Evolutionary conservation across 2,888 invertebrate species (phyloP), one percentile per base, ranked within the genome.

Genomic region (Brachyptera putata): DNA sequence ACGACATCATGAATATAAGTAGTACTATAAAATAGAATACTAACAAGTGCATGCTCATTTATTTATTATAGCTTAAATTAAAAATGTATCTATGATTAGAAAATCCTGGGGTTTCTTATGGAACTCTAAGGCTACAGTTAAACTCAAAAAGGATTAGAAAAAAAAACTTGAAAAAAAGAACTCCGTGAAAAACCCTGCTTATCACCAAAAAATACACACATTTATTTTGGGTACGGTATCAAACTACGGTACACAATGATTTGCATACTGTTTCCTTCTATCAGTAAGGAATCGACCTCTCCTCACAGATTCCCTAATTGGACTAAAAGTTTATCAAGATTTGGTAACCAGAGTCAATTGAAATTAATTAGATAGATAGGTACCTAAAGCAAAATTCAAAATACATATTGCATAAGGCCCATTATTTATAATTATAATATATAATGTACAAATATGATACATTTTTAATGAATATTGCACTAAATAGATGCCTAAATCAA

Each of bases 381-480:
- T n/a, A n/a, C n/a, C n/a, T 60, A 60, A 62, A 62, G 57, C 59
- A 57, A 56, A 30, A 49, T 57, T 50, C 25, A 56, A n/a, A 18
- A 18, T 30, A 30, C 30, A 30, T 30, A 64, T 64, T 62, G 62
- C 64, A 62, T 64, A 64, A 64, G 62, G 62, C 62, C 60, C 58
- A 58, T 59, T 37, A 56, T 61, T 43, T 11, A n/a, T 43, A 43
- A 5, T 18, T 43, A 43, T 43, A 16, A 43, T 30, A 30, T 30
- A 30, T 5, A 30, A 5, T 30, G 30, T 11, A 30, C 11, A 30
- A 30, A 7, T 5, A 30, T 30, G 11, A 30, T 7, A 30, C 30
- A 30, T n/a, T n/a, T n/a, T n/a, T n/a, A n/a, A n/a, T n/a, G 58
- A 61, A 58, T 64, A 64, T 64, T 64, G 61, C 64, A 64, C 64